Evolutionary conservation across 2,113 vertebrate species (phyloP).

Genomic region (Prochilodus magdalenae): DNA sequence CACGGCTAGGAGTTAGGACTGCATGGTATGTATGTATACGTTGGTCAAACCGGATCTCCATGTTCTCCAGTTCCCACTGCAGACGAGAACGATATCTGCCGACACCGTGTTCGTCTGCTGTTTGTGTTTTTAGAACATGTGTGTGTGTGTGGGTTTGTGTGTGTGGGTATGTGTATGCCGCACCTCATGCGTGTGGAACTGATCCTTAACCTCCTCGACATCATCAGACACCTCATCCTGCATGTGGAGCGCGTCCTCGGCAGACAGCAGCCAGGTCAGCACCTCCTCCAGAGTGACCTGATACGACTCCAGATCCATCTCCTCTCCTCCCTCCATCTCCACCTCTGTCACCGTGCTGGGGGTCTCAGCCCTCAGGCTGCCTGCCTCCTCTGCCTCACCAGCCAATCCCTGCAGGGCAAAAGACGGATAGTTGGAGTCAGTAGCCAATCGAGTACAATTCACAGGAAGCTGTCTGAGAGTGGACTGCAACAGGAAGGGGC

Average conservation of each 20-base stretch:
- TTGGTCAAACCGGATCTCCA: no score
- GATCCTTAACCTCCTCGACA: conserved; percentile 97
- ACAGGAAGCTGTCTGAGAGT: no score
- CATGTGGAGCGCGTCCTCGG: conserved; percentile 89
- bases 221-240: conserved; percentile 93
- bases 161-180: conserved; percentile 27
- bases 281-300: conserved; percentile 95
- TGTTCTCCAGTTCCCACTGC: no score
- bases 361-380: conserved; percentile 76
- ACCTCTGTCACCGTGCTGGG: conserved; percentile 82
- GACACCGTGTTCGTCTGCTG: no score
- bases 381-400: conserved; percentile 61
- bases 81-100: no score
- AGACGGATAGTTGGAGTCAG: not conserved
- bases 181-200: conserved; percentile 97
- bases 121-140: no score
- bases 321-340: conserved; percentile 78
- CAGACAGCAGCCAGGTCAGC: conserved; percentile 93
- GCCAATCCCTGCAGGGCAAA: conserved; percentile 47
- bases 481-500: no score
- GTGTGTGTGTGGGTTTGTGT: no score
- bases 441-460: not conserved
- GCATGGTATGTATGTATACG: no score
- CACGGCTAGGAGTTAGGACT: no score
- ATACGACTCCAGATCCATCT: conserved; percentile 92